phyloP scores from a whole-genome alignment of 1,140 invertebrate species.

The Globodera rostochiensis region DNA sequence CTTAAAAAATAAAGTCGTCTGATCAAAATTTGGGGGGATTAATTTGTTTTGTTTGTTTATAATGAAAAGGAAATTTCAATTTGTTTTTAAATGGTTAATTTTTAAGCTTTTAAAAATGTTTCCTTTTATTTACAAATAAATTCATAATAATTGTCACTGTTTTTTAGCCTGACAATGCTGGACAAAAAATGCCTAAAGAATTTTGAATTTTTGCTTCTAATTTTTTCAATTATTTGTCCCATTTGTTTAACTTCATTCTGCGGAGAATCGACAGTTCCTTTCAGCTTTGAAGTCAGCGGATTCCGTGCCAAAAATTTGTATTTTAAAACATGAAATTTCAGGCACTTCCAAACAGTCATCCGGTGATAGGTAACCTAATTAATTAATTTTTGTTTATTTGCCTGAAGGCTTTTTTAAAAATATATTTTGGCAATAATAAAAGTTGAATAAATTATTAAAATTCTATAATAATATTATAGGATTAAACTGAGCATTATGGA shows the following conservation, averaged over 20 bases:
- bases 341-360: conserved; percentile 37
- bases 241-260: conserved; percentile 35
- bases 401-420: neutral
- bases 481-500: too few species aligned
- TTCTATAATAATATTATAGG: too few species aligned
- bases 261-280: conserved; percentile 38
- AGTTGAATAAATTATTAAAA: neutral
- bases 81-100: too few species aligned
- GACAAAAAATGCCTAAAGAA: neutral
- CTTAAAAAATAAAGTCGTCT: too few species aligned
- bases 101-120: too few species aligned
- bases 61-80: too few species aligned
- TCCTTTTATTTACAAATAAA: neutral
- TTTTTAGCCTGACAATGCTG: neutral
- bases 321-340: conserved; percentile 2
- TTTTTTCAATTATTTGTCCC: neutral
- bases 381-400: neutral
- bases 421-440: neutral
- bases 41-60: too few species aligned
- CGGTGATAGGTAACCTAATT: conserved; percentile 25
- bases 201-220: neutral
- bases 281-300: conserved; percentile 33
- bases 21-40: too few species aligned
- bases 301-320: neutral
- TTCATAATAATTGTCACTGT: neutral